A percentile compares a stretch with the other conserved stretches of the same genome.
phyloP scores from a whole-genome alignment of 2,113 vertebrate species.

The Todiramphus chloris region DNA sequence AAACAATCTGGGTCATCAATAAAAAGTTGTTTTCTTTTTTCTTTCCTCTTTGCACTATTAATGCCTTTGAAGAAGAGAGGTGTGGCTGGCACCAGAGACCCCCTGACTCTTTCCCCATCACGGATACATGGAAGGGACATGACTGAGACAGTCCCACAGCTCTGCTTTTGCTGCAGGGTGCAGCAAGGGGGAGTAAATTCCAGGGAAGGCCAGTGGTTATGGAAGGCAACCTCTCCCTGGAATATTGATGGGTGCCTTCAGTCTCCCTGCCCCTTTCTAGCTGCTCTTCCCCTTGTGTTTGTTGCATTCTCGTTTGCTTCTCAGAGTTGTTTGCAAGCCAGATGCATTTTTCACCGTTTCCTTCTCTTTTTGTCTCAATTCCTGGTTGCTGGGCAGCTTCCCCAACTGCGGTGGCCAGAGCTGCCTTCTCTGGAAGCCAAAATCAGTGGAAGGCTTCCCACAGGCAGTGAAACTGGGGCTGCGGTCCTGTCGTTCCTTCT shows the following conservation, averaged over 20 bases:
- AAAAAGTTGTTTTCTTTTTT: not conserved
- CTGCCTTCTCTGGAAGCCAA: not conserved
- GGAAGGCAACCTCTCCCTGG: not conserved
- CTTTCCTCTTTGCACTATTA: not conserved
- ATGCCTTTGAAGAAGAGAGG: not conserved
- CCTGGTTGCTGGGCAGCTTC: not conserved
- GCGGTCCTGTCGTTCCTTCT: fast-evolving
- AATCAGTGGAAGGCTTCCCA: not conserved
- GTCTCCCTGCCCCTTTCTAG: not conserved
- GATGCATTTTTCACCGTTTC: fast-evolving
- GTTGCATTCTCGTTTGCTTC: not conserved
- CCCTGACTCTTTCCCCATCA: not conserved
- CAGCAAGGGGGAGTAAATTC: not conserved
- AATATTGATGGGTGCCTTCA: not conserved
- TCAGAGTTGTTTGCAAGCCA: not conserved
- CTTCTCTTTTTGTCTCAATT: not conserved
- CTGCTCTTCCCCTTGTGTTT: not conserved
- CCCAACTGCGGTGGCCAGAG: not conserved
- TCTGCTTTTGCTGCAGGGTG: not conserved
- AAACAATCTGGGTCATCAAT: not conserved
- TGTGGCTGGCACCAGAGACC: not conserved
- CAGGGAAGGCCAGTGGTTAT: not conserved
- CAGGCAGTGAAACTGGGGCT: not conserved
- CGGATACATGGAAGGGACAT: not conserved
- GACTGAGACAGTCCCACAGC: not conserved